Base-by-base conservation (phyloP, 2,797 vertebrate genomes). In the Hephaestus fuliginosus region DNA sequence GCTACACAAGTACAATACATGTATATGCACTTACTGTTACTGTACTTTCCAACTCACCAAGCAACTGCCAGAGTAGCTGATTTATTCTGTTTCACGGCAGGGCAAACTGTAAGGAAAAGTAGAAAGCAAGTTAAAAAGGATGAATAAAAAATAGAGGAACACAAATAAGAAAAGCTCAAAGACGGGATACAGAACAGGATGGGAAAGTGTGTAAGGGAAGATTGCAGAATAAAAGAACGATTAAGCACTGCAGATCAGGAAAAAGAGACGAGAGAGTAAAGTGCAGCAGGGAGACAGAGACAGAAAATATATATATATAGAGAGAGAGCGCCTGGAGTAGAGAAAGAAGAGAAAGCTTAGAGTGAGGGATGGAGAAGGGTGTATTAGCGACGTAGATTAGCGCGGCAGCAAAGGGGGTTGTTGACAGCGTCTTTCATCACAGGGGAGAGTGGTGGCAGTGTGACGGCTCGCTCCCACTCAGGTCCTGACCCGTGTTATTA, bases 401-500 rank as follows among this genome's bases (percentile, higher is more conserved):
- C 48, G 4, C 56, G 12, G 78, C 79, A 76, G 84, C 82, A 86
- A 75, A 87, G 81, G 92, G 88, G 92, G 89, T 90, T 95, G 91
- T 87, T 95, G 94, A 95, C 92, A 83, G 91, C 91, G 93, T 96
- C 93, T 95, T 97, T 97, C 96, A 97, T 96, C 95, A 95, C 13
- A 2, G 78, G 65, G 66, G 89, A 86, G 93, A 92, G 93, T 87
- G 81, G 41, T 80, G 83, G 82, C 92, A 88, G 93, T 67, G 83
- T 67, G 94, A 93, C 89, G 94, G 89, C 91, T 93, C 85, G 77
- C 89, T 92, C 88, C 95, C 93, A 94, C 95, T 94, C 94, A 95
- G 94, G 95, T 96, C 96, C 87, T 95, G 96, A 96, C 96, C 96
- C 69, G 70, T 94, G 94, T 93, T 95, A 93, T 95, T 96, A 91